Evolutionary conservation across 1,140 invertebrate genomes (phyloP), one percentile per base, ranked within the genome.

Genomic region (Listronotus bonariensis): DNA sequence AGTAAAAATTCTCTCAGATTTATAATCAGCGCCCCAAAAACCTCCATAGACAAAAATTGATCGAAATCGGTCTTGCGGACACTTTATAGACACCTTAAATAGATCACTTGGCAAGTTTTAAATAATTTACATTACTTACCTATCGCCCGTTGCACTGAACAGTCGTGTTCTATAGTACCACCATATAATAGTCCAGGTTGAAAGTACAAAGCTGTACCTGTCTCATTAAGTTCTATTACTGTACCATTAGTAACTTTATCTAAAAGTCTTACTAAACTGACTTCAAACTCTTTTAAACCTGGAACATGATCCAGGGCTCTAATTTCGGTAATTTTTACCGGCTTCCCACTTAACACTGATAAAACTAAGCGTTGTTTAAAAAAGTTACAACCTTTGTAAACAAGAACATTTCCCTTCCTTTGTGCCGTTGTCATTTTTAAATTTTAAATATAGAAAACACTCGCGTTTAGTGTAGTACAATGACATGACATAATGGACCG

Each of bases 191-290:
- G 80, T 34, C 97, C 97, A 8, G 97, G 97, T 72, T 88, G 88
- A 78, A 91, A 98, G 75, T 88, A 89, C 5, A 99, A 79, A 58
- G 84, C 86, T 11, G 97, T 99, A 68, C 96, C 97, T 12, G 95
- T 96, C 80, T 96, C 90, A 79, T 91, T 96, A 0, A 99, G 83
- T 78, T 96, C 90, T 68, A 97, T 88, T 70, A 86, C 86, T 0
- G 94, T 90, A 10, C 97, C 97, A 84, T 98, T 98, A 18, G 95
- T 97, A 9, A 99, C 80, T 82, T 95, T 95, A 71, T 98, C 95
- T 46, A 99, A 72, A 14, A 99, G 77, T 41, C 92, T 83, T 46
- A 99, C 88, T 51, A 99, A 85, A 82, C 87, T 96, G 2, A 95
- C 88, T 87, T 99, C 97, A 79, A 89, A 95, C 77, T 97, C 96